Conservation (phyloP, 2,113 vertebrate species). For the Uropsilus gracilis region DNA sequence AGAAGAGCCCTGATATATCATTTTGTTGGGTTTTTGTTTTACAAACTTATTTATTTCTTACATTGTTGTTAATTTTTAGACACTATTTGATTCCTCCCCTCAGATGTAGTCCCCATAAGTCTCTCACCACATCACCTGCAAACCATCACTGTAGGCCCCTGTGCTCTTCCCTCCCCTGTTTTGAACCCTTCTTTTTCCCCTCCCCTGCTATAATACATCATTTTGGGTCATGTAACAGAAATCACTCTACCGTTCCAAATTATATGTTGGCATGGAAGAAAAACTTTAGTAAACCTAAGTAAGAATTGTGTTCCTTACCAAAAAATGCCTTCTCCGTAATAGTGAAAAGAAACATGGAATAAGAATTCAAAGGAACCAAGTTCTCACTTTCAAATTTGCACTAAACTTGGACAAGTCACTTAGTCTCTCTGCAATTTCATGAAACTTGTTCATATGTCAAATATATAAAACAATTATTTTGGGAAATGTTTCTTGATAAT, state of each 20-base stretch:
- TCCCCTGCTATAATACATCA: too few species aligned
- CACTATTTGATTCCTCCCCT: too few species aligned
- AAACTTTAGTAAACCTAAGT: not conserved
- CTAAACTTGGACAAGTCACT: slow-evolving; percentile 73
- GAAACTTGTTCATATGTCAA: not conserved
- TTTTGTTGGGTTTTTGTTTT: too few species aligned
- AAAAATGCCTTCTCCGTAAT: not conserved
- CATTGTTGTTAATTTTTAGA: too few species aligned
- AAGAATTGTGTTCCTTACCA: not conserved
- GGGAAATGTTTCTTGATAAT: not conserved
- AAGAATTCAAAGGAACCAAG: not conserved
- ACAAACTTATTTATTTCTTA: too few species aligned
- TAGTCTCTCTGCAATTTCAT: slow-evolving; percentile 44
- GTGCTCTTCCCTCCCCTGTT: too few species aligned
- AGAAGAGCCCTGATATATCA: too few species aligned
- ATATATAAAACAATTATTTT: not conserved
- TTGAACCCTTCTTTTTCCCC: too few species aligned
- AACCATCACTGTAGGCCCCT: too few species aligned
- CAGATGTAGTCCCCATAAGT: too few species aligned
- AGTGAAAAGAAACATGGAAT: not conserved
- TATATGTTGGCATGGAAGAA: slow-evolving; percentile 12
- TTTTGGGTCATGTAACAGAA: not conserved
- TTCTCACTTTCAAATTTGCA: not conserved
- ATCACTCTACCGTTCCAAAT: not conserved
- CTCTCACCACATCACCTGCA: too few species aligned